Evolutionary conservation across 2,797 vertebrate species (phyloP).

Genomic region (Orientallactaga sibirica): DNA sequence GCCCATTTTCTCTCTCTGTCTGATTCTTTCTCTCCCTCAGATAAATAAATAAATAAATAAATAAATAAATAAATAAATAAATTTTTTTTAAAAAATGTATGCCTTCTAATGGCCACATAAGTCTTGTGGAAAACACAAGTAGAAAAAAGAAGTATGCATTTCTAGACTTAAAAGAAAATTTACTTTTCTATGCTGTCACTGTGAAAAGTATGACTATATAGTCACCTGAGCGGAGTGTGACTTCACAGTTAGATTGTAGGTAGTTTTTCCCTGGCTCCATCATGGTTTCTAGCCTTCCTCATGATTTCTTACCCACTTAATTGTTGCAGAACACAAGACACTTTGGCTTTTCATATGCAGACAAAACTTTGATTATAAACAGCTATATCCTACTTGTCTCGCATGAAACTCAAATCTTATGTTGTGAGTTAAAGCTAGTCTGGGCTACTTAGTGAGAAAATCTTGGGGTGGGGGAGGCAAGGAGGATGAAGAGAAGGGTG

Average conservation of each 20-base stretch:
- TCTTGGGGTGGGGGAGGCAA: background rate
- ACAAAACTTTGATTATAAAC: conserved; percentile 46
- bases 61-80: too few species aligned
- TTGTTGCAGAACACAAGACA: conserved; percentile 30
- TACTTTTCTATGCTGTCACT: background rate
- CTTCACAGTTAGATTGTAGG: conserved; percentile 16
- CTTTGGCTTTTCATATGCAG: conserved; percentile 56
- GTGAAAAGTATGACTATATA: conserved; percentile 11
- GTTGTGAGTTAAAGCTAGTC: background rate
- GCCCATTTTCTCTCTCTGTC: too few species aligned
- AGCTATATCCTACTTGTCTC: conserved; percentile 48
- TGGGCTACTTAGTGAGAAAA: background rate
- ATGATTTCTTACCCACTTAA: conserved; percentile 38
- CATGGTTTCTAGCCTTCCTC: conserved; percentile 18
- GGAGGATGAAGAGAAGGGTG: background rate
- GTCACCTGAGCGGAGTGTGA: background rate
- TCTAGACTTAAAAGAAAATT: conserved; percentile 34
- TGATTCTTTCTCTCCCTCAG: too few species aligned
- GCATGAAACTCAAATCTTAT: conserved; percentile 43
- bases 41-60: too few species aligned
- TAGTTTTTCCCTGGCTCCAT: conserved; percentile 2
- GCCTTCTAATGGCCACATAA: conserved; percentile 7
- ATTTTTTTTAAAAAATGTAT: background rate
- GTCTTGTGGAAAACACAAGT: conserved; percentile 33
- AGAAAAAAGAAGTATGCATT: conserved; percentile 49